Evolutionary conservation across 1,140 invertebrate species (phyloP).

Genomic region (Andricus grossulariae): DNA sequence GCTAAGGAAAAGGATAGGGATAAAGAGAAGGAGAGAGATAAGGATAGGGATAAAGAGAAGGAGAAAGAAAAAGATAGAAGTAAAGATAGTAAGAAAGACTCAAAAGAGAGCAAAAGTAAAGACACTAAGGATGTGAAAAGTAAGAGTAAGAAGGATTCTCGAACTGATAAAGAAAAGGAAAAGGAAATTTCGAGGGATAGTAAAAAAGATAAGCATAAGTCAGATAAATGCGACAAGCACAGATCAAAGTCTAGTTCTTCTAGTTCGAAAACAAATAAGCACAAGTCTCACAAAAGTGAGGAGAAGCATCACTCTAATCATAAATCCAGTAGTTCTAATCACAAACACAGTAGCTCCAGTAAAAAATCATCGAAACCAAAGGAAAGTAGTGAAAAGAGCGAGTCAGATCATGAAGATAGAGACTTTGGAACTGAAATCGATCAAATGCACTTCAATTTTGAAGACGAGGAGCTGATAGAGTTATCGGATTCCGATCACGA

Average conservation of each 20-base stretch:
- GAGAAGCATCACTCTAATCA: conserved; percentile 48
- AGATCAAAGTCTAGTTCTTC: conserved; percentile 55
- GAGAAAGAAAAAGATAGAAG: conserved; percentile 26
- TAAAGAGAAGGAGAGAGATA: conserved; percentile 46
- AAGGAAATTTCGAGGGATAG: conserved; percentile 30
- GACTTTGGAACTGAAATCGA: conserved; percentile 45
- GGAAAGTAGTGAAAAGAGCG: conserved; percentile 47
- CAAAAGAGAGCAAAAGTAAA: conserved; percentile 44
- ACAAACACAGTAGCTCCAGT: conserved; percentile 46
- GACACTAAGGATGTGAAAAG: conserved; percentile 50
- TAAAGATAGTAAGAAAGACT: neutral
- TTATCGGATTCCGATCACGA: conserved; percentile 77
- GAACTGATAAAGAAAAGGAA: conserved; percentile 37
- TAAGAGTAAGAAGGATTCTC: conserved; percentile 39
- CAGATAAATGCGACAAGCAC: conserved; percentile 54
- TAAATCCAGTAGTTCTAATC: conserved; percentile 50
- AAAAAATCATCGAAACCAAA: conserved; percentile 45
- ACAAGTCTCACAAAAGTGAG: conserved; percentile 53
- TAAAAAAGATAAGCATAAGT: conserved; percentile 54
- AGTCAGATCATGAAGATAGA: conserved; percentile 50
- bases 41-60: conserved; percentile 47
- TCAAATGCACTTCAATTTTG: conserved; percentile 48
- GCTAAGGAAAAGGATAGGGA: conserved; percentile 28
- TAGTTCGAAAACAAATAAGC: conserved; percentile 47
- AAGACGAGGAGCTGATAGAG: conserved; percentile 62